Evolutionary conservation across 2,797 vertebrate species (phyloP), one percentile per base, ranked within the genome.

Genomic region (Poeciliopsis presidionis): DNA sequence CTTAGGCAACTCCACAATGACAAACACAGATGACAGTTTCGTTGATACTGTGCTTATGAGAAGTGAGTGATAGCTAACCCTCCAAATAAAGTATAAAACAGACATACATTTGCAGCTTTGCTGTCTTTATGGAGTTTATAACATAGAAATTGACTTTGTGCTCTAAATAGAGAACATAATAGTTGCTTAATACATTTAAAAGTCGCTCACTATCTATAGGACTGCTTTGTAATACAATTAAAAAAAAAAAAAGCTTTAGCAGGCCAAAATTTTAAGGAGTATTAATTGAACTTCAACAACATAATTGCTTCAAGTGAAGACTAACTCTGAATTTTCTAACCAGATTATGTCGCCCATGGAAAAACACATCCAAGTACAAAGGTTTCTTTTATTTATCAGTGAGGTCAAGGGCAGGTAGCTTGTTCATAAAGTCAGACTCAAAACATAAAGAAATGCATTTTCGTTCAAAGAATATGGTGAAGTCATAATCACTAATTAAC

Each of bases 261-360:
- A 59, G 55, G n/a, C 55, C n/a, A 14, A 59, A n/a, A 14, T 59
- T 59, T 59, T 30, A 30, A 59, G 28, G 28, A 33, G 28, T 61
- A 30, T 6, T 30, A 7, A 30, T 33, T 61, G 14, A 33, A 7
- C 57, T 18, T 33, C 14, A 36, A 67, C 33, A 25, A 25, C 57
- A 80, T 78, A 86, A 81, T 75, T 77, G 72, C 63, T 72, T 57
- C 84, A 89, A 85, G 76, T 85, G 78, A 84, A 46, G 63, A 79
- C 78, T 76, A 72, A 81, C 77, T 74, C 81, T 77, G 65, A 79
- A 75, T 55, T 84, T 75, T 57, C 47, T 53, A 72, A 46, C 87
- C 59, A 7, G 59, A 33, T 28, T 14, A 77, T 75, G 77, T 80
- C 88, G 85, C 57, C 81, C 75, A 72, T 25, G 74, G 75, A 53